A percentile compares a stretch with the other conserved stretches of the same genome.
These are phyloP conservation scores for Heteromyza rotundicornis DNA, from an alignment of 2,888 invertebrate species.

Conservation along the genomic window DNA sequence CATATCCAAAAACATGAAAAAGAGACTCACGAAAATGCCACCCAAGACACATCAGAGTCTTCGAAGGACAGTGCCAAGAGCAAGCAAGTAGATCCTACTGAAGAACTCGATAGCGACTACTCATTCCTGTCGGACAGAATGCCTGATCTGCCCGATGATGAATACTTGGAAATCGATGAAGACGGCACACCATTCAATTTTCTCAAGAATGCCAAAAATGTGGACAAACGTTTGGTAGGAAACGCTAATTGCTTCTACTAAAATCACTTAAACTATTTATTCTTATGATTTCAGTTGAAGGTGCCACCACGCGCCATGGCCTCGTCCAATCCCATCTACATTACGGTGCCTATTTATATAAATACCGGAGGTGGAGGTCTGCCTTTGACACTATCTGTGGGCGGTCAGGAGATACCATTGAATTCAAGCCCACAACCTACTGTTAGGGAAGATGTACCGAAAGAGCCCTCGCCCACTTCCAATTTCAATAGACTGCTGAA, in stretches of 20 bases:
- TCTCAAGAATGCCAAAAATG: conserved; percentile 35
- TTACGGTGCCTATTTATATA: conserved; percentile 53
- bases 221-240: not conserved
- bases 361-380: conserved; percentile 34
- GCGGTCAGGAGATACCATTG: conserved; percentile 36
- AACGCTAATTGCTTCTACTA: not conserved
- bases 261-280: not conserved
- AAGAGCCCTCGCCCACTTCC: conserved; percentile 35
- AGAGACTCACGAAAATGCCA: not conserved
- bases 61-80: not conserved
- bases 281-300: not conserved
- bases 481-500: conserved; percentile 41
- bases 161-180: conserved; percentile 38
- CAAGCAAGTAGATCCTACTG: not conserved
- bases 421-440: not conserved
- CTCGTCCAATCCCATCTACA: conserved; percentile 38
- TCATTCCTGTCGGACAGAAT: conserved; percentile 37
- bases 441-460: conserved; percentile 20
- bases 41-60: no score
- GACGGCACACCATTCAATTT: conserved; percentile 45
- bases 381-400: conserved; percentile 43
- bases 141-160: conserved; percentile 42
- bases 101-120: conserved; percentile 32
- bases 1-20: conserved; percentile 1
- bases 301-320: not conserved